These are phyloP conservation scores for Bruchidius siliquastri DNA, from an alignment of 2,888 invertebrate species.

Conservation along the genomic window DNA sequence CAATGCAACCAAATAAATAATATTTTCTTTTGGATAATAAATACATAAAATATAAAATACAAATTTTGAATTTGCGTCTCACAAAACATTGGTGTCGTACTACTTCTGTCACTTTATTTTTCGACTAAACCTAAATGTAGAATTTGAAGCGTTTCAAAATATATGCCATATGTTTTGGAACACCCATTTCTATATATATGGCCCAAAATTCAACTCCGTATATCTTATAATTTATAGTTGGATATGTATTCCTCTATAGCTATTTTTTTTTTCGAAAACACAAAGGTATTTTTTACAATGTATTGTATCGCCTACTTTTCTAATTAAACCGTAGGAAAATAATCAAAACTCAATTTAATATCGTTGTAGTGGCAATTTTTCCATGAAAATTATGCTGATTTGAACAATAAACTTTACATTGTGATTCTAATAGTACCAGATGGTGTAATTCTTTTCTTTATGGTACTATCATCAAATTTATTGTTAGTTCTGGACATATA, in stretches of 20 bases:
- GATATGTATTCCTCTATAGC: not conserved
- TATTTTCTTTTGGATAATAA: slow-evolving; percentile 29
- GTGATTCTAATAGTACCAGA: too few species aligned
- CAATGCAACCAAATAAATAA: slow-evolving; percentile 35
- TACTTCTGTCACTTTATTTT: slow-evolving; percentile 25
- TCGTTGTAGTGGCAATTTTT: too few species aligned
- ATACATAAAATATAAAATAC: slow-evolving; percentile 30
- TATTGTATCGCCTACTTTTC: not conserved
- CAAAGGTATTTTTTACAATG: not conserved
- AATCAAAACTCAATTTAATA: too few species aligned
- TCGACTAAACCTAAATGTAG: not conserved
- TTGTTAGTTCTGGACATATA: too few species aligned
- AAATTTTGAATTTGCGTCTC: slow-evolving; percentile 38
- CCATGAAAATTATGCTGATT: too few species aligned
- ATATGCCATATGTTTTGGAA: not conserved
- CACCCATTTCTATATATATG: not conserved
- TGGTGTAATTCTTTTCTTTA: too few species aligned
- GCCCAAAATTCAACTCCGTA: not conserved
- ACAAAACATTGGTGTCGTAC: slow-evolving; percentile 38
- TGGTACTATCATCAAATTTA: too few species aligned
- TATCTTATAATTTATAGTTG: not conserved
- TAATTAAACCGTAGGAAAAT: not conserved
- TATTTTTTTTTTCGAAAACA: not conserved
- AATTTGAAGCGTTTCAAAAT: not conserved
- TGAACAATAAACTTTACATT: too few species aligned